Evolutionary conservation across 2,888 invertebrate species (phyloP).

Genomic region (Pyrrhia umbra): DNA sequence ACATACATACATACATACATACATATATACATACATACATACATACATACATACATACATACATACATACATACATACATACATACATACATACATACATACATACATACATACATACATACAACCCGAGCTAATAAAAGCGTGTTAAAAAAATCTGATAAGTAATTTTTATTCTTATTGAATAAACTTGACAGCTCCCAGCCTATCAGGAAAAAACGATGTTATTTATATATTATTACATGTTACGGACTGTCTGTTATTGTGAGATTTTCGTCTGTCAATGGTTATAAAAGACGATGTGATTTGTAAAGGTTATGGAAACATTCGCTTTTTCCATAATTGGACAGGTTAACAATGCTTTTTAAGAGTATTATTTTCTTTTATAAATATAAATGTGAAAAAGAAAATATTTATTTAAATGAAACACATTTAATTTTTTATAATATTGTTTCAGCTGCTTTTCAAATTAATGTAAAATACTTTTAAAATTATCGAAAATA

Average conservation of each 20-base stretch:
- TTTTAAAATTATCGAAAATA: background rate
- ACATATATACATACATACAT: no score
- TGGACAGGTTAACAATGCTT: background rate
- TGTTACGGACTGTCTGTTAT: slow-evolving; percentile 3
- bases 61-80: no score
- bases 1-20: no score
- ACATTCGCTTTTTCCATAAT: background rate
- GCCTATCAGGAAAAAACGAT: background rate
- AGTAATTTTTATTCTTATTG: slow-evolving; percentile 4
- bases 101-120: no score
- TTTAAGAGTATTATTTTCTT: no score
- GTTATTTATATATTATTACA: slow-evolving; percentile 5
- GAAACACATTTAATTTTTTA: no score
- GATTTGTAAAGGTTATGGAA: slow-evolving; percentile 34
- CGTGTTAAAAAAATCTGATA: background rate
- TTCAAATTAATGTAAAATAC: no score
- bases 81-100: no score
- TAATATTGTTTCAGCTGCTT: no score
- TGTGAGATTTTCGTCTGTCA: slow-evolving; percentile 29
- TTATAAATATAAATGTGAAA: background rate
- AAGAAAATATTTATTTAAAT: no score
- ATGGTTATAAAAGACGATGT: slow-evolving; percentile 11
- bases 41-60: no score
- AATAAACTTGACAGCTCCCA: slow-evolving; percentile 17
- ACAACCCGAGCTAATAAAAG: no score